Evolutionary conservation across 92 coral and sea anemone species (phyloP).

Genomic region (Epizoanthus ramosus): DNA sequence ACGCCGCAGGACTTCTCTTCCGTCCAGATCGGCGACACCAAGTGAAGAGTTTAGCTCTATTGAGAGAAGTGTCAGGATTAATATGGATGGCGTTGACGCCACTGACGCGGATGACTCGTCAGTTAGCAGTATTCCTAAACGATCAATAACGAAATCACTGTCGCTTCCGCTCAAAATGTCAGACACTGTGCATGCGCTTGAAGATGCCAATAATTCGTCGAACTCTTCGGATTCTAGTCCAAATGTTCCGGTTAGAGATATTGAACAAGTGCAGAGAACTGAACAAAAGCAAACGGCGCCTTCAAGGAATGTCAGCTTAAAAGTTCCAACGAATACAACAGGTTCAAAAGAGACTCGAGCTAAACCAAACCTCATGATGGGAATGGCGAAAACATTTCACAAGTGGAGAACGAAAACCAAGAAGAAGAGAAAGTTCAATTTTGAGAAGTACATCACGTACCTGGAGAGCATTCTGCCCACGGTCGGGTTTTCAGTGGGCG

Average conservation of each 20-base stretch:
- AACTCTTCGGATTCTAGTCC: background rate
- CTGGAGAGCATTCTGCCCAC: conserved; percentile 88
- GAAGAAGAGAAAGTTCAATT: conserved; percentile 82
- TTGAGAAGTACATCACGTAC: conserved; percentile 89
- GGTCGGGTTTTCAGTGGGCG: conserved; percentile 90
- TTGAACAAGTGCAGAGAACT: background rate
- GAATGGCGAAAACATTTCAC: conserved; percentile 89
- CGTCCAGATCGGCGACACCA: conserved; percentile 34
- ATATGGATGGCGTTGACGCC: conserved; percentile 40
- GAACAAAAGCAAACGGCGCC: conserved; percentile 25
- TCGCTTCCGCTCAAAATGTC: conserved; percentile 21
- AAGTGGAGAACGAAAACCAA: conserved; percentile 91
- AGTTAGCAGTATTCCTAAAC: background rate
- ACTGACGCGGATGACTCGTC: background rate
- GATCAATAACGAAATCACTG: conserved; percentile 36
- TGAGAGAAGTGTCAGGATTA: conserved; percentile 43
- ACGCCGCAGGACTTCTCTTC: conserved; percentile 17
- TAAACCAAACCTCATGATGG: conserved; percentile 66
- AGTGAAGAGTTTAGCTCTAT: conserved; percentile 22
- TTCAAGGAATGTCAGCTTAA: conserved; percentile 20
- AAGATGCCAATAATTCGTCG: conserved; percentile 2
- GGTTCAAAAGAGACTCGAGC: conserved; percentile 30
- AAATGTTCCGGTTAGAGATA: background rate
- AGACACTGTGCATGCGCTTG: background rate
- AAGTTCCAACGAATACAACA: background rate